Evolutionary conservation across 2,888 invertebrate genomes (phyloP), one percentile per base, ranked within the genome.

Genomic region (Sialis fuliginosa): DNA sequence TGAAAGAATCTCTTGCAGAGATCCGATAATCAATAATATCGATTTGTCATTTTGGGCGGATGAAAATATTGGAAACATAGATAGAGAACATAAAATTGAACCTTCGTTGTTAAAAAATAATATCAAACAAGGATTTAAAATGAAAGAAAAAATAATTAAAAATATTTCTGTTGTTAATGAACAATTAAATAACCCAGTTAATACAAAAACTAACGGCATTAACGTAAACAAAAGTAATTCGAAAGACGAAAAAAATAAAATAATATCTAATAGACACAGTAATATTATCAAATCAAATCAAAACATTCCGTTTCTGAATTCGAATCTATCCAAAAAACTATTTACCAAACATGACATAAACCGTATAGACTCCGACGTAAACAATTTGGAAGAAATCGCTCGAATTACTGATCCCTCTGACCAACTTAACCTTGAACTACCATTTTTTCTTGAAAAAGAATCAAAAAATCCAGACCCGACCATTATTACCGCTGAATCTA

Each of bases 41-140:
- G 72, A 79, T 59, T 60, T 81, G 43, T 67, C 68, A 0, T 70
- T 75, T 1, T 81, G 81, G 81, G 62, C 63, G 6, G 79, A 80
- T 61, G 59, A 39, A 13, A 42, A 42, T 34, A 35, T 34, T n/a
- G 35, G 32, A 42, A 13, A 33, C 31, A 42, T 22, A 1, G 35
- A 42, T n/a, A 7, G 7, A 37, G 22, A 22, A 22, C 22, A 22
- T 22, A 22, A 22, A 22, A 22, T 22, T 22, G 22, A 22, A 22
- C 22, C 22, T 22, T 22, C 22, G 2, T 22, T 22, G 22, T 22
- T 22, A 22, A 22, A 22, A 22, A 22, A 2, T 2, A 22, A 22
- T 22, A 22, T n/a, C n/a, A n/a, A n/a, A n/a, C n/a, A n/a, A n/a
- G n/a, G n/a, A n/a, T n/a, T n/a, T n/a, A n/a, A n/a, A n/a, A n/a